Percentiles rank a stretch among this genome's conserved stretches.
phyloP scores from a whole-genome alignment of 2,888 invertebrate species.

The Salticus scenicus region DNA sequence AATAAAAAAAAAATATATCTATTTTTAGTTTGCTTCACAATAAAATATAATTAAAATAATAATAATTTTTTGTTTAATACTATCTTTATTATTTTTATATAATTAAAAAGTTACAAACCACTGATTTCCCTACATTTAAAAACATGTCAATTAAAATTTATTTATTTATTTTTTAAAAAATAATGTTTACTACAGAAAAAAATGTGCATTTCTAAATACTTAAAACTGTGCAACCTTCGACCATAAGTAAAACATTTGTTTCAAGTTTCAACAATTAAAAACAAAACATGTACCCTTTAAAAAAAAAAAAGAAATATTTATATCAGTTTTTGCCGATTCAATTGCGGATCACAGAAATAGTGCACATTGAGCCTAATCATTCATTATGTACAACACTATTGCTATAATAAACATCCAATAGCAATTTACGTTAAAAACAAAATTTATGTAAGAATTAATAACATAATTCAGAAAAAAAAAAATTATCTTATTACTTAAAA shows the following conservation, averaged over 20 bases:
- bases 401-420: background rate
- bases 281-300: no score
- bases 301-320: no score
- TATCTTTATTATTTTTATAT: no score
- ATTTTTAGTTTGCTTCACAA: no score
- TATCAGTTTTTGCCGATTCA: background rate
- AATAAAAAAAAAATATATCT: no score
- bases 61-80: no score
- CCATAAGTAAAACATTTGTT: background rate
- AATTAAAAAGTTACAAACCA: no score
- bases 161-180: background rate
- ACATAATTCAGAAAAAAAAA: no score
- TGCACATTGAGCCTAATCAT: slow-evolving; percentile 4
- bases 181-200: background rate
- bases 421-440: background rate
- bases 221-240: slow-evolving; percentile 21
- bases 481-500: background rate
- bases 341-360: slow-evolving; percentile 13
- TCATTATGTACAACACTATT: slow-evolving; percentile 15
- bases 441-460: background rate
- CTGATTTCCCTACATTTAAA: background rate
- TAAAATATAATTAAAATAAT: no score
- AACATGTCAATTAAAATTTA: background rate
- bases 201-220: slow-evolving; percentile 7
- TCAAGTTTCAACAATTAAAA: background rate